These are phyloP conservation scores for Tipula lateralis DNA, from an alignment of 2,888 invertebrate genomes.

Conservation along the genomic window DNA sequence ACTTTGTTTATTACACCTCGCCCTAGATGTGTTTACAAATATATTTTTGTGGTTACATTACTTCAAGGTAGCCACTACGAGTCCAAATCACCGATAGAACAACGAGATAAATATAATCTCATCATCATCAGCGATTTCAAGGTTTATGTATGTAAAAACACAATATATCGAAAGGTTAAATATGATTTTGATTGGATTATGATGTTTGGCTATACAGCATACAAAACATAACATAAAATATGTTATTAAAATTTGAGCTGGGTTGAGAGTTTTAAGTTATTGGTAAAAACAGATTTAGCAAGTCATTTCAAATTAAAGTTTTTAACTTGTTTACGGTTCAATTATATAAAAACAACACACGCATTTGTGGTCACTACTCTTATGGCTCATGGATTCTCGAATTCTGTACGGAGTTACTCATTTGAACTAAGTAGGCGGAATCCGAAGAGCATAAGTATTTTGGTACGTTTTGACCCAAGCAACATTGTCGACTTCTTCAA, in stretches of 20 bases:
- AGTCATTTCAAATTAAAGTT: background rate
- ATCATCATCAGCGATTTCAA: conserved; percentile 11
- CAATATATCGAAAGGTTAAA: background rate
- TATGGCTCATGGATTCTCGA: too few species aligned
- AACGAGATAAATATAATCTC: background rate
- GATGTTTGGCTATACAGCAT: background rate
- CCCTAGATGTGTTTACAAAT: background rate
- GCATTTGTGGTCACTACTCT: too few species aligned
- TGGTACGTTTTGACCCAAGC: too few species aligned
- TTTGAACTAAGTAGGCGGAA: too few species aligned
- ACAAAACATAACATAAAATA: background rate
- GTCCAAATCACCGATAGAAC: background rate
- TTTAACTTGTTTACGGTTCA: too few species aligned
- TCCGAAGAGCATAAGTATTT: too few species aligned
- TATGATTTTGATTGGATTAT: background rate
- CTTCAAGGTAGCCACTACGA: background rate
- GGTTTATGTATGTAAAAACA: background rate
- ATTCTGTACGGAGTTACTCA: too few species aligned
- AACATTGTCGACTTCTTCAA: too few species aligned
- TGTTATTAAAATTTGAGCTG: background rate
- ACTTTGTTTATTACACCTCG: background rate
- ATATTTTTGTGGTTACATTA: background rate
- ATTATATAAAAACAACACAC: too few species aligned
- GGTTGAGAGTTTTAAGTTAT: background rate
- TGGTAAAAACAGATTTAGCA: background rate